Evolutionary conservation across 2,888 invertebrate species (phyloP).

Genomic region (Heliconius ethilla): DNA sequence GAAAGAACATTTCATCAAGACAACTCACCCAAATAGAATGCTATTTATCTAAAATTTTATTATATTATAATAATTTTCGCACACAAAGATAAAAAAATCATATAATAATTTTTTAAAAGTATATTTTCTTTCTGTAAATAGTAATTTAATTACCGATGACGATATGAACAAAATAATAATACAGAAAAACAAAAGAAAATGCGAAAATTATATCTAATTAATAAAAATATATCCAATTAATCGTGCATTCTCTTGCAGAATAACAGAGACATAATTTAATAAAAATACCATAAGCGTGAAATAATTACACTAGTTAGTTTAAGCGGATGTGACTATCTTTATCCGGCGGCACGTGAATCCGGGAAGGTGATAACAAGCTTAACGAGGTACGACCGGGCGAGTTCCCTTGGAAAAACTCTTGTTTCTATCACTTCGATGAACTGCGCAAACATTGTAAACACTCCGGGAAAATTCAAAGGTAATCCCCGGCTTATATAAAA

Average conservation of each 20-base stretch:
- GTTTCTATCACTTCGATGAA: conserved; percentile 29
- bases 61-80: too few species aligned
- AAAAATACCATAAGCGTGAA: conserved; percentile 8
- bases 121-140: too few species aligned
- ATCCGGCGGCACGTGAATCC: conserved; percentile 51
- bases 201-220: not conserved
- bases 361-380: conserved; percentile 49
- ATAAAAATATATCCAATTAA: not conserved
- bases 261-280: not conserved
- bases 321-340: conserved; percentile 23
- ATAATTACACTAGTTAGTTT: conserved; percentile 17
- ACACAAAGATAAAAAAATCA: too few species aligned
- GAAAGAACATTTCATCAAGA: too few species aligned
- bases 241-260: not conserved
- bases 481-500: conserved; percentile 50
- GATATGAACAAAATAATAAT: not conserved
- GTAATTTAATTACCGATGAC: not conserved
- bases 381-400: conserved; percentile 49
- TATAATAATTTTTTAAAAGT: too few species aligned
- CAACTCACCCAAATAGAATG: too few species aligned
- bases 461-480: conserved; percentile 42
- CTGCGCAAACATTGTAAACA: conserved; percentile 28
- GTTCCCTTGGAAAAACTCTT: conserved; percentile 40
- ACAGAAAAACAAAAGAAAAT: not conserved
- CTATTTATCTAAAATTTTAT: too few species aligned